Conservation (phyloP, 2,888 invertebrate species). For the Dasysyrphus albostriatus region DNA sequence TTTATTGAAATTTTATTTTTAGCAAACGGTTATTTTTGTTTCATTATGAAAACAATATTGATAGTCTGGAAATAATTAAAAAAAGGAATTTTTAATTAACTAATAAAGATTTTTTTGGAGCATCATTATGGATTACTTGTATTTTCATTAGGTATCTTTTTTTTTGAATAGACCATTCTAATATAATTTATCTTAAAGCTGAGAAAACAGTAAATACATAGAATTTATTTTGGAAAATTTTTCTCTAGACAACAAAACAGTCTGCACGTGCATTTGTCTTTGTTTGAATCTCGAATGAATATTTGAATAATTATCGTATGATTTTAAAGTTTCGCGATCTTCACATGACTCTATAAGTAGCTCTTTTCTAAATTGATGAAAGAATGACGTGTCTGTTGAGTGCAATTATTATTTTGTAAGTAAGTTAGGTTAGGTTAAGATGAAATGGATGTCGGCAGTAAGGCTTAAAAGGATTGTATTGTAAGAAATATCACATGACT, state of each 20-base stretch:
- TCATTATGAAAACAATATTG: background rate
- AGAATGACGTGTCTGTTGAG: background rate
- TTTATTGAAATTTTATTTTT: slow-evolving; percentile 8
- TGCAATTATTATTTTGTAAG: too few relatives aligned
- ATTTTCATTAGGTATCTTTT: background rate
- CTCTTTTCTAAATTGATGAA: background rate
- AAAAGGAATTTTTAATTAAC: background rate
- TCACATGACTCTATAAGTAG: background rate
- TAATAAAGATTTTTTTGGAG: background rate
- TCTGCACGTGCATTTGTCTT: background rate
- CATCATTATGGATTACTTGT: slow-evolving; percentile 8
- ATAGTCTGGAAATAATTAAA: slow-evolving; percentile 12
- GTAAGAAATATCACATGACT: too few relatives aligned
- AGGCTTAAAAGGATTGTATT: too few relatives aligned
- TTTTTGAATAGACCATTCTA: background rate
- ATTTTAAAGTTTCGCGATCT: background rate
- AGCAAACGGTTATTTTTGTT: slow-evolving; percentile 7
- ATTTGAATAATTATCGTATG: background rate
- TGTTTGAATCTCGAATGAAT: background rate
- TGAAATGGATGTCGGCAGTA: too few relatives aligned
- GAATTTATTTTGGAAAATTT: background rate
- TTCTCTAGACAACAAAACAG: background rate
- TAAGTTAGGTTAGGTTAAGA: too few relatives aligned
- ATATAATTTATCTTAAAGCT: slow-evolving; percentile 8
- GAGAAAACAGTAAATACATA: slow-evolving; percentile 4